Base-by-base conservation (phyloP, 2,113 vertebrate genomes). In the Crotophaga sulcirostris region DNA sequence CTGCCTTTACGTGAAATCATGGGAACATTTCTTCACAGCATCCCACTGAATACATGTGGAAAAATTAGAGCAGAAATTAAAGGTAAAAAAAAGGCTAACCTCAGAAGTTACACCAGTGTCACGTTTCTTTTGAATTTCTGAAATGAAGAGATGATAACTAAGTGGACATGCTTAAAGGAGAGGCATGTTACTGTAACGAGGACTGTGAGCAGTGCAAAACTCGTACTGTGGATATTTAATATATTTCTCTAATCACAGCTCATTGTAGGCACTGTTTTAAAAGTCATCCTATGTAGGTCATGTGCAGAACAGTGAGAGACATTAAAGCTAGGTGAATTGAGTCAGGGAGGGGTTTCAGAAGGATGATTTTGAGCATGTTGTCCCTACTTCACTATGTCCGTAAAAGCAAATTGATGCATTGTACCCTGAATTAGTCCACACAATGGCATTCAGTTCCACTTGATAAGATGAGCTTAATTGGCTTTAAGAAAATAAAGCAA, bases 61-160 rank as follows among this genome's bases (percentile, higher is more conserved):
- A 96, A 98, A 97, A 97, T 92, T 97, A 97, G 87, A 97, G 93
- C 97, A 97, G 96, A 98, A 98, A 97, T 97, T 95, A 97, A 97
- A 94, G 91, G 82, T 96, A 95, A 90, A 81, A 67, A 60, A 94
- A 96, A 94, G 66, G 84, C 96, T 97, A 97, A 90, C 89, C 84
- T 95, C 56, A 76, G 70, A 94, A 95, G 89, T 90, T 89, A 62
- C 83, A 45, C 3, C 3, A 74, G 26, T 29, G 60, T 63, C 74
- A 13, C 28, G 42, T 91, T 86, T 76, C 81, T 94, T 74, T 81
- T 38, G 49, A 49, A 54, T 88, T 59, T 94, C 40, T 34, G 42
- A 81, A 52, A 52, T 36, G 42, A 80, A 81, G 52, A 85, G 13
- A 45, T 47, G 17, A 69, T 88, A 79, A 38, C 36, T 42, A 62